Evolutionary conservation across 2,888 invertebrate genomes (phyloP).

Genomic region (Eulithis prunata): DNA sequence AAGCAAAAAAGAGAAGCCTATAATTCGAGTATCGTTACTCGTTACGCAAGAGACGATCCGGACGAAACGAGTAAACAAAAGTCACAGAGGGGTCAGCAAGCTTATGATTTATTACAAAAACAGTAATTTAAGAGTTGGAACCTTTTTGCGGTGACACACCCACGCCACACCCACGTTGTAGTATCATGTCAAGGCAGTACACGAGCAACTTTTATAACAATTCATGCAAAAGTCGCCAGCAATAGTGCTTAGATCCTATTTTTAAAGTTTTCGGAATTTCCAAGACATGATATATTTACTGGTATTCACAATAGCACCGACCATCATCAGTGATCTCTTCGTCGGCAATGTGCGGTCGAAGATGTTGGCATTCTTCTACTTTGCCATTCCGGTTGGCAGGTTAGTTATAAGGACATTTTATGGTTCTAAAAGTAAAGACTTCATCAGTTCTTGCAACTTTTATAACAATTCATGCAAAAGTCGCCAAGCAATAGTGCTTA

Average conservation of each 20-base stretch:
- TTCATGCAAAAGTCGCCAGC: not conserved
- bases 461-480: not conserved
- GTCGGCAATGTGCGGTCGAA: conserved; percentile 93
- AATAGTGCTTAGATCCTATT: not conserved
- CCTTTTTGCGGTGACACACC: conserved; percentile 44
- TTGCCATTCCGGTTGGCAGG: conserved; percentile 99
- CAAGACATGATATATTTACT: too few species aligned
- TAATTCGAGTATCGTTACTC: conserved; percentile 21
- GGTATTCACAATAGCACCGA: conserved; percentile 94
- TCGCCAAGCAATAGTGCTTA: not conserved
- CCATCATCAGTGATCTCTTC: conserved; percentile 98
- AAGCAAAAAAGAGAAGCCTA: conserved; percentile 29
- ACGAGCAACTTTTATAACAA: conserved; percentile 15
- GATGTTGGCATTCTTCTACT: conserved; percentile 98
- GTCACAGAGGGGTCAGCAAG: conserved; percentile 42
- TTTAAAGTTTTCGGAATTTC: too few species aligned
- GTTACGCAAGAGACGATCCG: conserved; percentile 33
- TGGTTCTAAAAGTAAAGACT: not conserved
- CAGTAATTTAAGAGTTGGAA: conserved; percentile 45
- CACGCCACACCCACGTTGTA: conserved; percentile 40
- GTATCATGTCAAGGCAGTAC: conserved; percentile 3
- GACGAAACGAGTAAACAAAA: conserved; percentile 34
- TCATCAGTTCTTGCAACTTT: conserved; percentile 13
- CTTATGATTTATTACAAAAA: conserved; percentile 43
- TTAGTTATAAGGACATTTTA: conserved; percentile 58